Conservation (phyloP, 2,888 invertebrate species). For the Homarus gammarus region DNA sequence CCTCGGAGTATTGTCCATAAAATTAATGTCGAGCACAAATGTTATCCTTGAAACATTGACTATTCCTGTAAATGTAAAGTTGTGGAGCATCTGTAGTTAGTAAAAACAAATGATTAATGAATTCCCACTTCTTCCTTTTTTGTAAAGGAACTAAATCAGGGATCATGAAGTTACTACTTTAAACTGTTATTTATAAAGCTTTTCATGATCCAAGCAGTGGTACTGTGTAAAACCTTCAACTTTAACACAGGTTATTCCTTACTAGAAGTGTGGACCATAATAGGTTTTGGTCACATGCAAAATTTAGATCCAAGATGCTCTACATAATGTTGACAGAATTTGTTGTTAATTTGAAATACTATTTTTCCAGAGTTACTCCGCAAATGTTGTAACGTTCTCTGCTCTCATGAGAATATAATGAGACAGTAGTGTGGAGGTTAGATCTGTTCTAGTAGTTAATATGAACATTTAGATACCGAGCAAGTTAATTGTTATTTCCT, state of each 20-base stretch:
- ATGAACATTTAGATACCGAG: not conserved
- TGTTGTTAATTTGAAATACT: not conserved
- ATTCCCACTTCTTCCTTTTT: not conserved
- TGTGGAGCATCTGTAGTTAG: not conserved
- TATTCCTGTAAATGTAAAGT: not conserved
- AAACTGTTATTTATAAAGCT: not conserved
- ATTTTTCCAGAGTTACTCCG: slow-evolving; percentile 5
- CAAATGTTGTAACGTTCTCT: slow-evolving; percentile 5
- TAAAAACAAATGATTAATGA: not conserved
- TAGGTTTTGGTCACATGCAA: not conserved
- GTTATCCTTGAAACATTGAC: not conserved
- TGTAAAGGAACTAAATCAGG: not conserved
- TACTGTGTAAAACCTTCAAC: not conserved
- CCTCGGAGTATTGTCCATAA: not conserved
- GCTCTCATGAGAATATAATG: not conserved
- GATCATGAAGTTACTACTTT: not conserved
- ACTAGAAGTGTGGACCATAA: not conserved
- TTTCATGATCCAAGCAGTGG: not conserved
- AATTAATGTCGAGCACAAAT: not conserved
- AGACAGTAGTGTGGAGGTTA: not conserved
- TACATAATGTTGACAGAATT: not conserved
- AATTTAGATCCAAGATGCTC: not conserved
- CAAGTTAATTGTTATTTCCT: not conserved
- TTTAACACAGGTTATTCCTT: not conserved
- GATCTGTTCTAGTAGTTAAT: not conserved